A percentile compares a stretch with the other conserved stretches of the same genome.
These are phyloP conservation scores for Phoxinus dragarum DNA, from an alignment of 2,797 vertebrate species.

Conservation along the genomic window DNA sequence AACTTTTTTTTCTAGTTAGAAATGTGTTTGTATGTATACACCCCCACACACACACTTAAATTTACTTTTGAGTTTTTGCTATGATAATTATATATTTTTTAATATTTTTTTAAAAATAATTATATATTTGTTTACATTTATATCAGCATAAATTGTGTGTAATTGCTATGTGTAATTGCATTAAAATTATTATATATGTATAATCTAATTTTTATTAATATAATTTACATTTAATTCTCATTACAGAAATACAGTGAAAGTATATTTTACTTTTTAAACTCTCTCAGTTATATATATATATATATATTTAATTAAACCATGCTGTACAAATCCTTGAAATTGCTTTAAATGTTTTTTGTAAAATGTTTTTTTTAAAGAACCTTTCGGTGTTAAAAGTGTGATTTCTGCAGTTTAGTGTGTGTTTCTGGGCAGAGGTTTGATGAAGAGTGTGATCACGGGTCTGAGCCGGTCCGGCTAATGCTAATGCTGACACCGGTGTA, in stretches of 20 bases:
- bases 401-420: neutral
- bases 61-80: neutral
- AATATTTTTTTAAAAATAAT: no score
- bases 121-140: neutral
- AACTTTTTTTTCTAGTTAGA: no score
- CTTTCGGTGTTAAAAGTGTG: neutral
- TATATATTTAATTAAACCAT: neutral
- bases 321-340: neutral
- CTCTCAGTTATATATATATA: neutral
- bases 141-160: neutral
- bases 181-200: neutral
- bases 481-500: conserved; percentile 79
- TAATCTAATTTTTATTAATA: no score
- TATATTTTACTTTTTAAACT: neutral
- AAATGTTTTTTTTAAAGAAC: neutral
- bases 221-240: neutral
- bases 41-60: neutral
- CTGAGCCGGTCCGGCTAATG: conserved; percentile 59
- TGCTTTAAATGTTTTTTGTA: no score
- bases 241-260: neutral
- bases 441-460: conserved; percentile 20
- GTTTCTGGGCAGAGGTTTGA: neutral
- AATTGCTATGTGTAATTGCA: neutral
- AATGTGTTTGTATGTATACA: no score
- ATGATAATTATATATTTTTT: no score